These are phyloP conservation scores for crab-eating macaque (Macaca fascicularis) DNA, from an alignment of 2,113 vertebrate genomes.

Conservation along the genomic window T2T-MFA8v1.1 NC_088385.1:79450001-79450500, in stretches of 20 bases:
- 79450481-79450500: neutral
- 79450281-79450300: neutral
- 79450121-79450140: neutral
- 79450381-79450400: neutral
- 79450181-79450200: neutral
- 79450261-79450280: neutral
- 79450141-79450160: fast-evolving
- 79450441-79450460: neutral
- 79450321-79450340: neutral
- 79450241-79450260: neutral
- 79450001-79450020: neutral
- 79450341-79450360: neutral
- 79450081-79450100: neutral
- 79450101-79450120: neutral
- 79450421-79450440: neutral
- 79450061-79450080: neutral
- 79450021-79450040: neutral
- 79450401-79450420: no score
- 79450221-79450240: neutral
- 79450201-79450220: neutral
- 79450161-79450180: neutral
- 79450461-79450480: neutral
- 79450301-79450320: neutral
- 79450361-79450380: neutral
- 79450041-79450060: neutral